Conservation (phyloP, 2,888 invertebrate species). For the Phlogophora meticulosa region DNA sequence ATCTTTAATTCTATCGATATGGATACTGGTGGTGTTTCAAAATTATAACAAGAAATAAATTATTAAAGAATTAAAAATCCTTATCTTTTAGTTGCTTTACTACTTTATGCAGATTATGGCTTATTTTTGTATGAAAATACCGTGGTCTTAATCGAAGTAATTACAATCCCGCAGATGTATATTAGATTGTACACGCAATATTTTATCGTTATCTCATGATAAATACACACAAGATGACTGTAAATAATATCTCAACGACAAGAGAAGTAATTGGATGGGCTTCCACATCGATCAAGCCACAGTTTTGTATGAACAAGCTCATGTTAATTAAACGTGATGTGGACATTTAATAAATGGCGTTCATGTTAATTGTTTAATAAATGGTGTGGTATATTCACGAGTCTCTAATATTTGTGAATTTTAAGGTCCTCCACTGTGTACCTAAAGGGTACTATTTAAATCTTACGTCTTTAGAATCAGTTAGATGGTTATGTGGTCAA, state of each 20-base stretch:
- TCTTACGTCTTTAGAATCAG: neutral
- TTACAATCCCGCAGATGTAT: conserved; percentile 70
- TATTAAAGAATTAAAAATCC: neutral
- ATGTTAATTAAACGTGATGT: conserved; percentile 65
- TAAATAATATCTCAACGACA: conserved; percentile 85
- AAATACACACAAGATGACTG: conserved; percentile 80
- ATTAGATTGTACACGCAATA: conserved; percentile 74
- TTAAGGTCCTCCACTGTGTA: neutral
- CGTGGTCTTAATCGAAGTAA: conserved; percentile 72
- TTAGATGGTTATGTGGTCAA: neutral
- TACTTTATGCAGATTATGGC: conserved; percentile 21
- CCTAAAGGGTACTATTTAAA: neutral
- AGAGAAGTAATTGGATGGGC: conserved; percentile 83
- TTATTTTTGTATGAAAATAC: conserved; percentile 42
- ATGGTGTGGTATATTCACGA: conserved; percentile 2
- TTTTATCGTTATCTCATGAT: conserved; percentile 79
- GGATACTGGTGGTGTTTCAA: neutral
- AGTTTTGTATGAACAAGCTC: conserved; percentile 73
- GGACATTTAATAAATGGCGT: conserved; percentile 43
- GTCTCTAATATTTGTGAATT: neutral
- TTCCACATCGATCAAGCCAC: conserved; percentile 77
- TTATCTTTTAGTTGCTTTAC: conserved; percentile 21
- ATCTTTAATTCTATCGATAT: neutral
- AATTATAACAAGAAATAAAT: conserved; percentile 12
- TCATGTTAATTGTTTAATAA: conserved; percentile 47